Evolutionary conservation across 2,113 vertebrate species (phyloP), one percentile per base, ranked within the genome.

Genomic region (Myotis davidii): DNA sequence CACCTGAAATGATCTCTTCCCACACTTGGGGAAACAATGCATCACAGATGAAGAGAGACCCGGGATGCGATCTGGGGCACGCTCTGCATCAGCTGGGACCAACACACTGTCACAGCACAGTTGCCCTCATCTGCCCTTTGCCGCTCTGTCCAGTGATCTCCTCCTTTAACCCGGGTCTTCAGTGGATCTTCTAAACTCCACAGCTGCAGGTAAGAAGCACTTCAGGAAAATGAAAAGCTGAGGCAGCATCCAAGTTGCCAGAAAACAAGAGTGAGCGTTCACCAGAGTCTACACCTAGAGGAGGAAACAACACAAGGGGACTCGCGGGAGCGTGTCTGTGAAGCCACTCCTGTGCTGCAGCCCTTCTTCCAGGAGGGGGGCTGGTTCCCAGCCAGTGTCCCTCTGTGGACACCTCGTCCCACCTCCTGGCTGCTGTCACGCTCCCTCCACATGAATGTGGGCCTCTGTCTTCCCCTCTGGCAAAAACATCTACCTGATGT

Each of bases 401-500:
- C 8, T 88, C 93, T 76, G 48, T 32, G 79, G 94, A 96, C 90
- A 79, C 39, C 50, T 64, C 86, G 94, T 94, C 45, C 74, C 77
- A 95, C 72, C 95, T 94, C 74, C 82, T 83, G 27, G 85, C 96
- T 90, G 59, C 37, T 89, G 90, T 34, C 87, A 73, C 37, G 64
- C 78, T 64, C 76, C 97, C 90, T 94, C 94, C 93, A 94, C 96
- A 90, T 23, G 3, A 4, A 52, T 4, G 16, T 70, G 6, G 85
- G 56, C 18, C 85, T 96, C 95, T 94, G 95, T 96, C 96, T 96
- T 96, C 96, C 97, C 95, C 96, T 97, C 94, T 96, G 3, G 89
- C 76, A 96, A 98, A 96, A 98, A 91, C 95, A 97, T 98, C 97
- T 96, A 98, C 95, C 98, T 98, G 97, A 98, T 81, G 91, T 94